Percentiles rank a stretch among this genome's conserved stretches.
Evolutionary conservation across 2,888 invertebrate species (phyloP).

Genomic region (Agonum fuliginosum): DNA sequence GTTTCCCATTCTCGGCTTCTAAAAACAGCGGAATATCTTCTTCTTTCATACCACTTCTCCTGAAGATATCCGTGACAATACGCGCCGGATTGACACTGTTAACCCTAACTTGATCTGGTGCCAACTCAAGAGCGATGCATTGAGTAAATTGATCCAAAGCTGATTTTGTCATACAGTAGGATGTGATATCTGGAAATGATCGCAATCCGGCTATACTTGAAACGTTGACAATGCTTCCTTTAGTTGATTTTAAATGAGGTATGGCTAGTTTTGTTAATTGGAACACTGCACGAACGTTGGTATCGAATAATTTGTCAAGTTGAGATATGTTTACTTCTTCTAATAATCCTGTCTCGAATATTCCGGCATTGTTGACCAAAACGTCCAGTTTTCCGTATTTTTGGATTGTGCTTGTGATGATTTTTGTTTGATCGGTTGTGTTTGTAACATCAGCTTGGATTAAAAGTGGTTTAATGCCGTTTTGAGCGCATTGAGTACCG

Average conservation of each 20-base stretch:
- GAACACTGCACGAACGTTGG: conserved; percentile 73
- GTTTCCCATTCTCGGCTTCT: conserved; percentile 77
- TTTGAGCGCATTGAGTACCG: conserved; percentile 72
- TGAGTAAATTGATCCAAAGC: conserved; percentile 78
- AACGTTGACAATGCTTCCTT: conserved; percentile 76
- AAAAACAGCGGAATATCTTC: conserved; percentile 70
- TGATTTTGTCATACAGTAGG: conserved; percentile 71
- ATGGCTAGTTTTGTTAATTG: conserved; percentile 74
- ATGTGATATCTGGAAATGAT: not conserved
- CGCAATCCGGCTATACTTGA: conserved; percentile 77
- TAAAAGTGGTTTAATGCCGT: conserved; percentile 72
- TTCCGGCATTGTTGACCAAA: conserved; percentile 89
- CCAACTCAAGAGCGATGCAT: conserved; percentile 74
- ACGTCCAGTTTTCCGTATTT: conserved; percentile 84
- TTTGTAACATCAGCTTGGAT: conserved; percentile 81
- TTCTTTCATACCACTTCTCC: not conserved
- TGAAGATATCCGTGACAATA: conserved; percentile 70
- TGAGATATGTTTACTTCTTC: conserved; percentile 69
- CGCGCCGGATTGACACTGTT: conserved; percentile 78
- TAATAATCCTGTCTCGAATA: conserved; percentile 71
- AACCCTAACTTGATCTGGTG: conserved; percentile 71
- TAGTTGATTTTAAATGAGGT: conserved; percentile 73
- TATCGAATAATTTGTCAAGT: conserved; percentile 75
- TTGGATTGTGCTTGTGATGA: conserved; percentile 80
- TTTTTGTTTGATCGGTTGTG: conserved; percentile 80